These are phyloP conservation scores for Todiramphus saurophagus DNA, from an alignment of 2,113 vertebrate genomes.

Conservation along the genomic window DNA sequence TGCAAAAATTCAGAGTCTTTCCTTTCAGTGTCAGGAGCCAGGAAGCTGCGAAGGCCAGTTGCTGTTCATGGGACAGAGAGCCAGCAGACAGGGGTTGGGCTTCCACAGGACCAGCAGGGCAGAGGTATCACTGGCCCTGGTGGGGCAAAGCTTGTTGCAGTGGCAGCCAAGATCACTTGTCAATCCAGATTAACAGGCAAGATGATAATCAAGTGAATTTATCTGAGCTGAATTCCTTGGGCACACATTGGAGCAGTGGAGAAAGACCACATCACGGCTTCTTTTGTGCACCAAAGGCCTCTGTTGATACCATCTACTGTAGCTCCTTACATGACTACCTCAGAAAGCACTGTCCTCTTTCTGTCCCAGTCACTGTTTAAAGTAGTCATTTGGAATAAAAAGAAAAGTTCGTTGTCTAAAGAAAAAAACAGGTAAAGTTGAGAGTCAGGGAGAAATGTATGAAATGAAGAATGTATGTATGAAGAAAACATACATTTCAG, in stretches of 20 bases:
- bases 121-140: not conserved
- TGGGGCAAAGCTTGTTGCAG: not conserved
- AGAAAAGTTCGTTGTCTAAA: not conserved
- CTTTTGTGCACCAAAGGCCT: not conserved
- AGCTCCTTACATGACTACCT: not conserved
- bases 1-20: not conserved
- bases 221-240: not conserved
- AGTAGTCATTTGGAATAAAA: not conserved
- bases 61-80: not conserved
- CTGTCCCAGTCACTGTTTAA: not conserved
- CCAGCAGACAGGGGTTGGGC: accelerated
- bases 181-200: not conserved
- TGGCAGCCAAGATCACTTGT: accelerated
- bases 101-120: not conserved
- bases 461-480: not conserved
- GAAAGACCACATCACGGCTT: not conserved
- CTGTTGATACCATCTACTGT: not conserved
- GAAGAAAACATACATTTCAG: too few species aligned
- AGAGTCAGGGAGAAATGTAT: not conserved
- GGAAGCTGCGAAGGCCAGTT: not conserved
- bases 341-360: not conserved
- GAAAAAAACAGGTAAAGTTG: not conserved
- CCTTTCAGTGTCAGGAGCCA: not conserved
- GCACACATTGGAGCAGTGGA: not conserved
- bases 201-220: not conserved